Percentiles rank a stretch among this genome's conserved stretches.
These are phyloP conservation scores for Caenorhabditis inopinata DNA, from an alignment of 1,140 invertebrate species.

Conservation along the genomic window DNA sequence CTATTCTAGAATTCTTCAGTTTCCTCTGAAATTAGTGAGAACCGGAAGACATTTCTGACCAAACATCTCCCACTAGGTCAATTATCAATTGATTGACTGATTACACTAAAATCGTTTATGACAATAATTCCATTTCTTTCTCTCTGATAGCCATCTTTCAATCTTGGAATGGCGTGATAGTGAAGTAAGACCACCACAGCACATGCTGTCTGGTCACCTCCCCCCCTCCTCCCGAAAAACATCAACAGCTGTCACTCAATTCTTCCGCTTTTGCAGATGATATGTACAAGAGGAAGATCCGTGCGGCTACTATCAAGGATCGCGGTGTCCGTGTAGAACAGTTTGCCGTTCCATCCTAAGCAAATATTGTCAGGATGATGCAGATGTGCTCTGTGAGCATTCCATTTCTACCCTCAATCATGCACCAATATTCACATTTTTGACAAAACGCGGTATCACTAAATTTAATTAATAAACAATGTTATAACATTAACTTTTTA, in stretches of 20 bases:
- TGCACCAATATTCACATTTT: constrained; percentile 26
- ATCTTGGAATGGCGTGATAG: constrained; percentile 15
- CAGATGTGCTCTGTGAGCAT: constrained; percentile 14
- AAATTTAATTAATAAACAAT: constrained; percentile 12
- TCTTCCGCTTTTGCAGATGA: background rate
- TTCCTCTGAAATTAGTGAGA: background rate
- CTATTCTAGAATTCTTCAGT: background rate
- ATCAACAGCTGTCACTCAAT: background rate
- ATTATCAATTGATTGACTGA: constrained; percentile 10
- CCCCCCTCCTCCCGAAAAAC: no score
- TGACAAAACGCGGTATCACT: constrained; percentile 22
- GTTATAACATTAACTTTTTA: background rate
- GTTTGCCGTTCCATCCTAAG: constrained; percentile 4
- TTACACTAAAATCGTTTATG: background rate
- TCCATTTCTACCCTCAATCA: background rate
- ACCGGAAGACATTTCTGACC: background rate
- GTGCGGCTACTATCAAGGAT: background rate
- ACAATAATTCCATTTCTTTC: background rate
- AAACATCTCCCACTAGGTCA: background rate
- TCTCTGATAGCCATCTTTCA: background rate
- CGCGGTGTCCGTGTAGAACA: background rate
- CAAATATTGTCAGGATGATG: background rate
- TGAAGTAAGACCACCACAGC: background rate
- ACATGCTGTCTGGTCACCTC: no score
- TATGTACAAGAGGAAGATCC: constrained; percentile 18